These are phyloP conservation scores for Miltochrista miniata DNA, from an alignment of 2,888 invertebrate species.

Conservation along the genomic window DNA sequence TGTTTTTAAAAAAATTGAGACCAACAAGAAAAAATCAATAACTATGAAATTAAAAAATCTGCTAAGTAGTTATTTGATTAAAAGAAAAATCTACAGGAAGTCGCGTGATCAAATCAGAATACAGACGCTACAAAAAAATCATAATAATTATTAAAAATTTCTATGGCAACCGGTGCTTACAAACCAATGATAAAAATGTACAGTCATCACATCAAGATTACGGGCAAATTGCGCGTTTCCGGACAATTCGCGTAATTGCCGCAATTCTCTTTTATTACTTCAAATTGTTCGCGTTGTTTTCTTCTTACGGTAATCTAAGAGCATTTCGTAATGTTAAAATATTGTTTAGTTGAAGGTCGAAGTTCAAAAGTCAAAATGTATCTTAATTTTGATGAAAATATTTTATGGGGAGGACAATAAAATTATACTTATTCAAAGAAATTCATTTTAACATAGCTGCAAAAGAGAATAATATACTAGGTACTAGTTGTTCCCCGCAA, in stretches of 20 bases:
- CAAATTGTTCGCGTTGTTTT: constrained; percentile 36
- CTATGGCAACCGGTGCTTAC: not conserved
- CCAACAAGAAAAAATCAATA: too few relatives aligned
- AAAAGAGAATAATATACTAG: too few relatives aligned
- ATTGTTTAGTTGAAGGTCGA: not conserved
- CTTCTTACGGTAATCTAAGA: constrained; percentile 27
- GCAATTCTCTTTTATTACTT: constrained; percentile 50
- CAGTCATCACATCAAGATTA: constrained; percentile 33
- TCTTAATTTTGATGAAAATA: too few relatives aligned
- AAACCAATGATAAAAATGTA: constrained; percentile 14
- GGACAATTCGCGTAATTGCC: constrained; percentile 47
- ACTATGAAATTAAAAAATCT: too few relatives aligned
- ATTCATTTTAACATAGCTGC: too few relatives aligned
- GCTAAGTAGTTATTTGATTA: too few relatives aligned
- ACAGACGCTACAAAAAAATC: constrained; percentile 10
- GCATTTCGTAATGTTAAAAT: constrained; percentile 14
- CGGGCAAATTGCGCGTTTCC: constrained; percentile 44
- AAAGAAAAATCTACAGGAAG: too few relatives aligned
- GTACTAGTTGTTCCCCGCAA: too few relatives aligned
- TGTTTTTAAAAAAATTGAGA: too few relatives aligned
- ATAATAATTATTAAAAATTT: not conserved
- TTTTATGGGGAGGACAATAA: too few relatives aligned
- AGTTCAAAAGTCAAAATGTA: too few relatives aligned
- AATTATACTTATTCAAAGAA: too few relatives aligned
- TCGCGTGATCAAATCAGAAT: constrained; percentile 49